phyloP scores from a whole-genome alignment of 2,113 vertebrate species.

The Struthidea cinerea region DNA sequence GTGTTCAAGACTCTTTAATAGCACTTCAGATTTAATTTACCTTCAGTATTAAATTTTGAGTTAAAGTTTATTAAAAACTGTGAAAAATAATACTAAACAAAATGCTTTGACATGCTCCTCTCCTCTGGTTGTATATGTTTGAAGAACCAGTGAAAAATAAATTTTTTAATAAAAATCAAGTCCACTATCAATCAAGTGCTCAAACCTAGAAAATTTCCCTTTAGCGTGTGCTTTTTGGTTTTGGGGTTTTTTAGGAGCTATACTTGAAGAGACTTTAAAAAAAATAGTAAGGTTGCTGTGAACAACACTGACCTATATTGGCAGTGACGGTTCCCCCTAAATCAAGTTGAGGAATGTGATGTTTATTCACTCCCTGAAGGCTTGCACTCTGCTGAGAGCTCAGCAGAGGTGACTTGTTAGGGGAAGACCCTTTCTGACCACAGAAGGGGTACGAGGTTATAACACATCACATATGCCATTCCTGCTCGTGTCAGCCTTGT shows the following conservation, averaged over 20 bases:
- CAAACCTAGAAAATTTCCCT: not conserved
- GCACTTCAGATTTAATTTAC: not conserved
- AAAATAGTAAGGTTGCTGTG: not conserved
- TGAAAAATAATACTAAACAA: not conserved
- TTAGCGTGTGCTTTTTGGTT: accelerated
- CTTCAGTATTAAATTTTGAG: not conserved
- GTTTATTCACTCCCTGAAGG: not conserved
- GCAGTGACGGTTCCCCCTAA: not conserved
- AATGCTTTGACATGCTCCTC: not conserved
- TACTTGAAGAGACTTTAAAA: not conserved
- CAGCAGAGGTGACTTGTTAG: not conserved
- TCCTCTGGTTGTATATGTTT: not conserved
- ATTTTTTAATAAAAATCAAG: not conserved
- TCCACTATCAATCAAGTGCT: not conserved
- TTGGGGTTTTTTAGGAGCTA: not conserved
- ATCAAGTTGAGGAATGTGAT: not conserved
- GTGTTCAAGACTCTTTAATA: not conserved
- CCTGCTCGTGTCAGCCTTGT: not conserved
- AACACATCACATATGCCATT: not conserved
- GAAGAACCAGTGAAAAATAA: not conserved
- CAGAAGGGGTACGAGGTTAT: not conserved
- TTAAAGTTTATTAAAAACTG: not conserved
- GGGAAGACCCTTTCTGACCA: not conserved
- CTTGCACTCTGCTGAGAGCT: not conserved
- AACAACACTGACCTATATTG: not conserved